Conservation (phyloP, 1,140 invertebrate species). For the Conus betulinus region DNA sequence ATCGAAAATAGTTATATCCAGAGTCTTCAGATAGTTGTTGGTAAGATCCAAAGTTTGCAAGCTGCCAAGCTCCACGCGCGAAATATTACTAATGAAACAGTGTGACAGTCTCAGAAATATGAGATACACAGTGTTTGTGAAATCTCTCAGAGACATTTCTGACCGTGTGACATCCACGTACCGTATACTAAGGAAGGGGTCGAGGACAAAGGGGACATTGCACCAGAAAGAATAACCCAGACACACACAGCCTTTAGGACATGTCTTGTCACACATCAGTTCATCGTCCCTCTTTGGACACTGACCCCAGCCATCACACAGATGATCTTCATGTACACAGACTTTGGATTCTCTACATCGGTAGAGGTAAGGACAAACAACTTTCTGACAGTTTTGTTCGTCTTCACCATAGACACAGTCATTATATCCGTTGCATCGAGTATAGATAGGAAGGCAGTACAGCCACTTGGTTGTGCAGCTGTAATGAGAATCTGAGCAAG, state of each 20-base stretch:
- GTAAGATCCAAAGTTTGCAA: not conserved
- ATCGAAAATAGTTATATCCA: not conserved
- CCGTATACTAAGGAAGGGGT: not conserved
- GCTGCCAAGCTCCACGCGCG: not conserved
- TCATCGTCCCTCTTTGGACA: not conserved
- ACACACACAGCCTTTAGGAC: not conserved
- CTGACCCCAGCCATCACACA: not conserved
- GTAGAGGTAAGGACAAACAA: not conserved
- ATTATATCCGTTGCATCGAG: conserved; percentile 19
- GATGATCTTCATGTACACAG: not conserved
- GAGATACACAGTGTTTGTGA: not conserved
- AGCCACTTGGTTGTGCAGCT: not conserved
- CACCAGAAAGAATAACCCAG: conserved; percentile 5
- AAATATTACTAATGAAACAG: conserved; percentile 5
- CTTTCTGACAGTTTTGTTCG: not conserved
- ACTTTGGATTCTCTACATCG: not conserved
- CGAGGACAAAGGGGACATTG: not conserved
- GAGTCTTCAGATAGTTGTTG: not conserved
- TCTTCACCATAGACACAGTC: not conserved
- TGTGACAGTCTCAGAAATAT: conserved; percentile 20
- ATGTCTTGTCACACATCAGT: not conserved
- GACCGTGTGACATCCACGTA: not conserved
- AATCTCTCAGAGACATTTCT: not conserved
- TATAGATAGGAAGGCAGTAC: not conserved
- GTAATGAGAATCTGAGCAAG: not conserved